These are phyloP conservation scores for Brienomyrus brachyistius DNA, from an alignment of 2,113 vertebrate species.

Conservation along the genomic window DNA sequence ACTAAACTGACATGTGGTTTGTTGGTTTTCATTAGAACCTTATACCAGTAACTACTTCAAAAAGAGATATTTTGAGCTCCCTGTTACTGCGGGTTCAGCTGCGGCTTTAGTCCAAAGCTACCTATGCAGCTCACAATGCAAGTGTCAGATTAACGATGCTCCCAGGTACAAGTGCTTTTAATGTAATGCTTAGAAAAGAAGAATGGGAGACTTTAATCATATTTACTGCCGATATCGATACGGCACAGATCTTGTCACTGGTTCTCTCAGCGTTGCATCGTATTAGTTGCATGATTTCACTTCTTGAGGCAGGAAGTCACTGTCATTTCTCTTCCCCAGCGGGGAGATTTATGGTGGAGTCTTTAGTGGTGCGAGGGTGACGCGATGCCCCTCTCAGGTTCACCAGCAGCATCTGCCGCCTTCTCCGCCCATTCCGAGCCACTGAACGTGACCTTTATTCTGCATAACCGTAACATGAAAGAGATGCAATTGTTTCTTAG, in stretches of 20 bases:
- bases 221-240: not conserved
- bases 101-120: not conserved
- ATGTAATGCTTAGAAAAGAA: not conserved
- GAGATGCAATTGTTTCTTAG: not conserved
- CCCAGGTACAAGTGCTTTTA: not conserved
- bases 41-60: not conserved
- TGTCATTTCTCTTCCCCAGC: not conserved
- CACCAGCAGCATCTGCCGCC: not conserved
- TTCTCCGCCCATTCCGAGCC: not conserved
- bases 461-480: not conserved
- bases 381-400: not conserved
- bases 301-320: not conserved
- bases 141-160: not conserved
- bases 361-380: not conserved
- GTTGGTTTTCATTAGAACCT: not conserved
- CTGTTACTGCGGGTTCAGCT: not conserved
- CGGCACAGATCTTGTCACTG: not conserved
- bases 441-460: not conserved
- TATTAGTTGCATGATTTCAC: not conserved
- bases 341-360: not conserved
- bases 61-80: not conserved
- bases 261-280: not conserved
- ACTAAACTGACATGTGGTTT: not conserved
- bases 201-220: not conserved
- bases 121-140: not conserved